A percentile compares a stretch with the other conserved stretches of the same genome.
phyloP scores from a whole-genome alignment of 2,797 vertebrate genomes.

The Xiphophorus birchmanni region DNA sequence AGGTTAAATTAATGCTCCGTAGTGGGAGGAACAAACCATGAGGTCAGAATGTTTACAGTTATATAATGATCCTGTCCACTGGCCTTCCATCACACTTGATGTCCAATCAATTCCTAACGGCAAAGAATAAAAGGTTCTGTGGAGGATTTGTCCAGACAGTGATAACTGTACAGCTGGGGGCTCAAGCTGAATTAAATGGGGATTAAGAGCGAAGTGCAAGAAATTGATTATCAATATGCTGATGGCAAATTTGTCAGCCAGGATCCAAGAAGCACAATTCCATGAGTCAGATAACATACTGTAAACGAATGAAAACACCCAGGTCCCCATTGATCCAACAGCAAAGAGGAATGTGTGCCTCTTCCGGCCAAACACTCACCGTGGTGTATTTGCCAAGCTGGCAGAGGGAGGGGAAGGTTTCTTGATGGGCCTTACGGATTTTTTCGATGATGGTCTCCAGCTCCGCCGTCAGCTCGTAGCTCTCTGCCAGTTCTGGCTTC shows the following conservation, averaged over 20 bases:
- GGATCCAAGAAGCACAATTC: slow-evolving; percentile 38
- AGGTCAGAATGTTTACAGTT: neutral
- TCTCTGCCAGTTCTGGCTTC: slow-evolving; percentile 89
- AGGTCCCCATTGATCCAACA: neutral
- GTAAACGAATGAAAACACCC: neutral
- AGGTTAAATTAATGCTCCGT: neutral
- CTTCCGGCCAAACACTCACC: slow-evolving; percentile 77
- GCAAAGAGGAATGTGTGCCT: neutral
- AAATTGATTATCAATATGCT: slow-evolving; percentile 55
- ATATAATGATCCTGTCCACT: neutral
- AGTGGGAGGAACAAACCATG: neutral
- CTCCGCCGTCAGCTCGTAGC: slow-evolving; percentile 93
- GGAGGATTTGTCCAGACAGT: slow-evolving; percentile 37
- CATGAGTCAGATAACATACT: neutral
- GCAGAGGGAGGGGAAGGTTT: slow-evolving; percentile 97
- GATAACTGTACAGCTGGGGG: slow-evolving; percentile 4
- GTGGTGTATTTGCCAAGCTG: slow-evolving; percentile 98
- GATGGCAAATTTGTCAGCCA: slow-evolving; percentile 4
- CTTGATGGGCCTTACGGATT: slow-evolving; percentile 96
- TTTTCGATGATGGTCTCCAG: slow-evolving; percentile 94
- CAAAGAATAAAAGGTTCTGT: slow-evolving; percentile 14
- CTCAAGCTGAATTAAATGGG: slow-evolving; percentile 43
- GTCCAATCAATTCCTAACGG: slow-evolving; percentile 44
- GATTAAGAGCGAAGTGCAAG: slow-evolving; percentile 53
- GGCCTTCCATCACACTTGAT: neutral